Evolutionary conservation across 2,113 vertebrate genomes (phyloP), one percentile per base, ranked within the genome.

Genomic region (human (Homo sapiens)): DNA sequence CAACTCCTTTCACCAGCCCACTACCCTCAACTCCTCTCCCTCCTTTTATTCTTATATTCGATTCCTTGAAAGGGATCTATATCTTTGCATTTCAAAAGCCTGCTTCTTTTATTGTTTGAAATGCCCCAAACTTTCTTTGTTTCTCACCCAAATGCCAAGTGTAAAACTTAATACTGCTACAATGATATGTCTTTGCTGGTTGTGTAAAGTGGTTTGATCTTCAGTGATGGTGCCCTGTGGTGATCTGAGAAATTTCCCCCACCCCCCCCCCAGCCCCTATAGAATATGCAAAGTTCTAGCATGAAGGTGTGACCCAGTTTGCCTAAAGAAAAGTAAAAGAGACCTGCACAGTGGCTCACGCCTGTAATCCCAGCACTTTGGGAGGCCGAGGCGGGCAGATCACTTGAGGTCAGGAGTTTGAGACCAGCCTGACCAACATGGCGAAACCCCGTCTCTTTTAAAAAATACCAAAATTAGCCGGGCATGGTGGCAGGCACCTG

Each of bases 11-110:
- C 43, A 72, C 93, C n/a, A n/a, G n/a, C 61, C 38, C 0, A 11
- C 57, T 72, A 76, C 73, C 72, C 48, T 57, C 75, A 43, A 38
- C 72, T 78, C 70, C 35, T 75, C 55, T 52, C 35, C 52, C 64
- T 70, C 64, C 45, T 89, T 78, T 93, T 86, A 20, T 55, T 61
- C 72, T 72, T 84, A 43, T 40, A 55, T 97, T 94, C 95, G 75
- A 88, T 89, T 96, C 88, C 72, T 92, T 91, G 57, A 93, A 93
- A 96, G 55, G 72, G 66, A 95, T 89, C 96, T 87, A 6, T 83
- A 92, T 68, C 93, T 98, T 96, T 97, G 93, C 95, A 98, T 97
- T 97, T 97, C 98, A 97, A 98, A 98, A 93, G 93, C 57, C 70
- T 68, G 57, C 57, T 76, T 79, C 86, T 95, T 97, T 88, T 83